A percentile compares a stretch with the other conserved stretches of the same genome.
These are phyloP conservation scores for Myrmecophaga tridactyla DNA, from an alignment of 2,113 vertebrate species.

Conservation along the genomic window DNA sequence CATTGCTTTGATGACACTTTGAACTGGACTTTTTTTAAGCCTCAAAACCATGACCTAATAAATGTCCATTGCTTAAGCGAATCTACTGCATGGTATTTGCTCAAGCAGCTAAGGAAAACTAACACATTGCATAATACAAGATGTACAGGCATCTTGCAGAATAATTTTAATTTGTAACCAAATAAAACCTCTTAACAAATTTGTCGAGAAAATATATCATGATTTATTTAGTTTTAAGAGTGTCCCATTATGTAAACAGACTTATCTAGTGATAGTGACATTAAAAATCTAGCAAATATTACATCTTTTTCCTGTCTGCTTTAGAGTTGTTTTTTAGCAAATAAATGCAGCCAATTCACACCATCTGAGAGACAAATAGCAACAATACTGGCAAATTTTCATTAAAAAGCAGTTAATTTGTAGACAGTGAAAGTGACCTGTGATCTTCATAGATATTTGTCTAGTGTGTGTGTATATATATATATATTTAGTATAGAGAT, in stretches of 20 bases:
- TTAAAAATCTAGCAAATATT: background rate
- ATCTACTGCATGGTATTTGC: too few relatives aligned
- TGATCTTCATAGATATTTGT: background rate
- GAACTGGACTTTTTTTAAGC: too few relatives aligned
- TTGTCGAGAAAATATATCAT: background rate
- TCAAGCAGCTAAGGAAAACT: background rate
- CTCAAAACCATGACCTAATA: too few relatives aligned
- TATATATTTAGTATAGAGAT: background rate
- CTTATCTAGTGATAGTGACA: background rate
- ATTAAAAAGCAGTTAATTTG: background rate
- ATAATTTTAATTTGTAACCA: slow-evolving; percentile 25
- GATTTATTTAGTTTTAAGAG: background rate
- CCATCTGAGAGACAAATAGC: background rate
- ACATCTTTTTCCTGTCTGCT: background rate
- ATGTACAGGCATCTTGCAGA: background rate
- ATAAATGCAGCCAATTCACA: background rate
- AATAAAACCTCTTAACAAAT: background rate
- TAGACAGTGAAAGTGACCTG: background rate
- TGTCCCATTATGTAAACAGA: background rate
- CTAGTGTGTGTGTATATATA: background rate
- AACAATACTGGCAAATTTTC: background rate
- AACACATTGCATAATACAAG: background rate
- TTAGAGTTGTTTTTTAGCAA: background rate
- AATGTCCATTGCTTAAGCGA: too few relatives aligned
- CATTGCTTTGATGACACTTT: too few relatives aligned